Evolutionary conservation across 1,140 invertebrate species (phyloP).

Genomic region (Rhyacophila brunnea): DNA sequence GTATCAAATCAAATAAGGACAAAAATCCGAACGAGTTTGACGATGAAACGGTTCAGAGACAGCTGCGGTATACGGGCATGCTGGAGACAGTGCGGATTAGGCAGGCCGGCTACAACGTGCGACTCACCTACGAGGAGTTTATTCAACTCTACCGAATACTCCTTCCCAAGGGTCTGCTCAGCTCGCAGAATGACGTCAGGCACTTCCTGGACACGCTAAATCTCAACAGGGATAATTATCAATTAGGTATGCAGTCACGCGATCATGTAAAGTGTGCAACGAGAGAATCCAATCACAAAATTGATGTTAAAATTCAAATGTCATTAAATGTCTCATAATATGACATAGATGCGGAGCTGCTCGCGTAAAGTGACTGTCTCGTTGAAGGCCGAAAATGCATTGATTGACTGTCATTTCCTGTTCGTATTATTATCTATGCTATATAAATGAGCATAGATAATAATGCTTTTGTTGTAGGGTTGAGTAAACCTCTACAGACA

Average conservation of each 20-base stretch:
- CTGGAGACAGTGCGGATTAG: slow-evolving; percentile 93
- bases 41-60: slow-evolving; percentile 89
- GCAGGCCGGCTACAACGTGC: slow-evolving; percentile 92
- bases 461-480: no score
- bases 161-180: slow-evolving; percentile 80
- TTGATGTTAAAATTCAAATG: no score
- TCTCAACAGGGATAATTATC: slow-evolving; percentile 86
- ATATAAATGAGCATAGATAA: no score
- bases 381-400: no score
- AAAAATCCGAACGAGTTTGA: slow-evolving; percentile 92
- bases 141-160: slow-evolving; percentile 89
- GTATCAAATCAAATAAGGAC: slow-evolving; percentile 93
- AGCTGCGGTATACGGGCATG: slow-evolving; percentile 92
- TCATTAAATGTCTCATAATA: no score
- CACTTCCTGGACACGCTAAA: slow-evolving; percentile 78
- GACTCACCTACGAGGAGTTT: slow-evolving; percentile 92
- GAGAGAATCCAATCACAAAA: no score
- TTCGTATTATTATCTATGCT: no score
- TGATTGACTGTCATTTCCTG: no score
- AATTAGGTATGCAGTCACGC: slow-evolving; percentile 82
- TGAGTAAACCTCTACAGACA: no score
- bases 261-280: no score
- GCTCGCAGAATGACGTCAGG: slow-evolving; percentile 76
- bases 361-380: no score
- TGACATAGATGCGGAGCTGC: no score